Evolutionary conservation across 2,113 vertebrate species (phyloP), one percentile per base, ranked within the genome.

Genomic region (Brachyhypopomus gauderio): DNA sequence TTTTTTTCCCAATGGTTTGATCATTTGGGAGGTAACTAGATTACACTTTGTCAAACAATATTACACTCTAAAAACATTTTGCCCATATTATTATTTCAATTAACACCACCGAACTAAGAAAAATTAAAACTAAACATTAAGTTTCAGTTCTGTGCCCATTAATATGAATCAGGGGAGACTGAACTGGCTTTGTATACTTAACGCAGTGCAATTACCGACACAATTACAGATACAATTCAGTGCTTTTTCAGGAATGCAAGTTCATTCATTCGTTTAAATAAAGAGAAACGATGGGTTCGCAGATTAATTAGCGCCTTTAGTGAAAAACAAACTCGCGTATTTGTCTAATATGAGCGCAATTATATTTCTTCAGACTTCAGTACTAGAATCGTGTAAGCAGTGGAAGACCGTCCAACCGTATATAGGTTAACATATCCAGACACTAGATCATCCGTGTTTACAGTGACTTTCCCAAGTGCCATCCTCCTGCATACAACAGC

Each of bases 401-500:
- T 63, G 52, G 38, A 77, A 48, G 12, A 23, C 38, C 34, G 45
- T 36, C 45, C 5, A 27, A 14, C 3, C 12, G 22, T 34, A 17
- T 25, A 16, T 38, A 12, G 17, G 3, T 30, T 67, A 73, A 36
- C 7, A 3, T 48, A 27, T 22, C 38, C 19, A 64, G 23, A 55
- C 45, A 67, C 14, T 5, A 5, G 6, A 12, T 58, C 56, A 23
- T 14, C 45, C 9, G 45, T 52, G 45, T 38, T 70, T 38, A 69
- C 34, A 12, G 12, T 58, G 22, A 38, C 59, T 56, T 52, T 69
- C n/a, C 55, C 14, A 30, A 74, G 52, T 75, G 56, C 27, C 73
- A 59, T 77, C 38, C 48, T 55, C 41, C 58, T 83, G 36, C 41
- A 56, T 56, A 23, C 48, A 23, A 1, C 52, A 48, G 67, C 36